Base-by-base conservation (phyloP, 2,888 invertebrate species). In the Petrophora chlorosata region DNA sequence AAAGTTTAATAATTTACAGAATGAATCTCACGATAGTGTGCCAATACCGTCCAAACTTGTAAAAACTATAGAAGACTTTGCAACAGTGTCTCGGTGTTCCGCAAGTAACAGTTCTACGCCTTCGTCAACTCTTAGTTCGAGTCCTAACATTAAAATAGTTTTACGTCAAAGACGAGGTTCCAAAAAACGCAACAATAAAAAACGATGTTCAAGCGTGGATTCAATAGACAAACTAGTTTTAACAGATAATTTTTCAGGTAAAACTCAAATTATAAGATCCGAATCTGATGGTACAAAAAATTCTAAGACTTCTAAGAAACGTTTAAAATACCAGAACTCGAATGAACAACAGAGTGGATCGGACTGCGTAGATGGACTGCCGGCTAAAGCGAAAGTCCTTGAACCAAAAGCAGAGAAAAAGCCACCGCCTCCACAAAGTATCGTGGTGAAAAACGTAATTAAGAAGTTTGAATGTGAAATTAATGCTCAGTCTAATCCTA, bases 1-100 rank as follows among this genome's bases (percentile, higher is more conserved):
- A 56, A 94, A 94, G 68, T 95, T 94, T 66, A 94, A 95, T 70
- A 92, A 93, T 70, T 85, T 94, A 65, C 91, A 92, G 53, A 81
- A 73, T 39, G 91, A 91, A 59, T 82, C 86, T 58, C 74, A 68
- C 46, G 74, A 74, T 30, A 75, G 75, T 3, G 67, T 91, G 4
- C 70, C 91, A 26, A 91, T 91, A 56, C 92, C 92, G 67, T 87
- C 92, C 3, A 92, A 92, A 74, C 83, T 92, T 40, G 79, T 76
- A 14, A 92, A 91, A 64, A 82, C 90, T 69, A 75, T 92, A 85
- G 74, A 91, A 91, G 79, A 84, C 48, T 57, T 82, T 49, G 79
- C 84, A 52, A 67, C 76, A 23, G 70, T 67, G 7, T 73, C 81
- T 14, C 67, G 77, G 48, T 73, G 74, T 61, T 76, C 82, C 2